phyloP scores from a whole-genome alignment of 2,797 vertebrate genomes.

The Hapalemur alaotrensis region DNA sequence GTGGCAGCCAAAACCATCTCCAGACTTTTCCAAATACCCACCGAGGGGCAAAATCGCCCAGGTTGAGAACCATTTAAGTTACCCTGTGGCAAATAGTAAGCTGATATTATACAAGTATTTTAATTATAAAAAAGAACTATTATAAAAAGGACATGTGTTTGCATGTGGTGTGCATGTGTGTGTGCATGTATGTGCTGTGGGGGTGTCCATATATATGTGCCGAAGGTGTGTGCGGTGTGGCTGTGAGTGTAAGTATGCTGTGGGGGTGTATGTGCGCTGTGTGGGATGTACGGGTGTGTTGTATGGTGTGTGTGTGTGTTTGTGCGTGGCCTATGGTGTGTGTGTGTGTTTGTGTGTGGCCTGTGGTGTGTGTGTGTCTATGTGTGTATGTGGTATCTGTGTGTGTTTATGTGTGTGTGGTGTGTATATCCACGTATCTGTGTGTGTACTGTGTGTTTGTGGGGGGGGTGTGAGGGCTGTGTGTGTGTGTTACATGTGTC shows the following conservation, averaged over 20 bases:
- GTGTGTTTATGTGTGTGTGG: not conserved
- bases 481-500: not conserved
- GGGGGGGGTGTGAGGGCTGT: not conserved
- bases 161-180: not conserved
- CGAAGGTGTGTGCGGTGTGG: not conserved
- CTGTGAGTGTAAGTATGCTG: not conserved
- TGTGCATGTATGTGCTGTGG: not conserved
- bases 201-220: rapidly evolving
- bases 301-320: no score
- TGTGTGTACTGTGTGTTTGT: not conserved
- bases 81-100: not conserved
- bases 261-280: no score
- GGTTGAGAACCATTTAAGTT: rapidly evolving
- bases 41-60: no score
- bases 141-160: not conserved
- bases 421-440: rapidly evolving
- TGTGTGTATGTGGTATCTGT: not conserved
- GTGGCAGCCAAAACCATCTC: not conserved
- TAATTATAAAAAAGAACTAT: not conserved
- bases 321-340: not conserved
- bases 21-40: not conserved
- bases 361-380: not conserved
- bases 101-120: not conserved
- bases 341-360: not conserved
- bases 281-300: no score